Conservation (phyloP, 2,797 vertebrate species). For the Podarcis lilfordi region DNA sequence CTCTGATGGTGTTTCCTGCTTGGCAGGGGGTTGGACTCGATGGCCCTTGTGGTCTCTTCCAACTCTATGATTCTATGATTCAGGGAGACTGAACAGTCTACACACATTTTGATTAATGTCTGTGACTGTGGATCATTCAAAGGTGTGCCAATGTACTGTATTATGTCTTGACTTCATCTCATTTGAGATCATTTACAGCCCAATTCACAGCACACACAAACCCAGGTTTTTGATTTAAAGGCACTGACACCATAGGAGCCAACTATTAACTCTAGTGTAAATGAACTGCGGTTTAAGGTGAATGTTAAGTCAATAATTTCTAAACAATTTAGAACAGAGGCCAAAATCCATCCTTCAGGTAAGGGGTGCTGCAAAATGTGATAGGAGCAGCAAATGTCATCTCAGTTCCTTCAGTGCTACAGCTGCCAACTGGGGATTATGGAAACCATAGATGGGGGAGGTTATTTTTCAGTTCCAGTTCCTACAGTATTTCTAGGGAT, state of each 20-base stretch:
- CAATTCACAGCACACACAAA: background rate
- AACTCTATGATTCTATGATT: too few species aligned
- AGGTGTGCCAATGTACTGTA: background rate
- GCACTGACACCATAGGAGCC: background rate
- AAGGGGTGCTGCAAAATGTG: background rate
- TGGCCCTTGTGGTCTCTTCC: too few species aligned
- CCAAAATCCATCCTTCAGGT: background rate
- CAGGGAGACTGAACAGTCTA: background rate
- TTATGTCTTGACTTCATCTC: background rate
- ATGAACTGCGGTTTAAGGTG: background rate
- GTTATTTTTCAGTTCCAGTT: too few species aligned
- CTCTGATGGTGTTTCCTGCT: too few species aligned
- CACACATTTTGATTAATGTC: background rate
- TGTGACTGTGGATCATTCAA: background rate
- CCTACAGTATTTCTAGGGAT: background rate
- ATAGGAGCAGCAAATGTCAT: too few species aligned
- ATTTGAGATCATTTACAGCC: slow-evolving; percentile 11
- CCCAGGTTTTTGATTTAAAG: background rate
- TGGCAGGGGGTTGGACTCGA: too few species aligned
- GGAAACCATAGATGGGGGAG: too few species aligned
- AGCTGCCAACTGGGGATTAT: background rate
- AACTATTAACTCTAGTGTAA: background rate
- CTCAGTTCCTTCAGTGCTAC: background rate
- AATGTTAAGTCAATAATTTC: background rate
- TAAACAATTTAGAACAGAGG: background rate